Base-by-base conservation (phyloP, 2,888 invertebrate species). In the Rhopalosiphum nymphaeae region DNA sequence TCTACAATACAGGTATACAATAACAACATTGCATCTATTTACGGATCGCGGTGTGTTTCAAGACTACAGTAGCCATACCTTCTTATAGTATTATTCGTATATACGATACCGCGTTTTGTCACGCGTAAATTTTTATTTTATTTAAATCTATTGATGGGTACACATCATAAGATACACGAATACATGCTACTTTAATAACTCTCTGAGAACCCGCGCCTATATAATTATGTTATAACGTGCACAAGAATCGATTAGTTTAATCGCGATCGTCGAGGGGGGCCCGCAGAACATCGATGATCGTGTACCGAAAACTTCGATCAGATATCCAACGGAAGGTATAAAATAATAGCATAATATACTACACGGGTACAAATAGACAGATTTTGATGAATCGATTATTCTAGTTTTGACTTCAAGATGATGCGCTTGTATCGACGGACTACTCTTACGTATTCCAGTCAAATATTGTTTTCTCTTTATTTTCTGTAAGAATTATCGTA, bases 351-450 rank as follows among this genome's bases (percentile, higher is more conserved):
- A 57, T 53, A 26, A 26, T 26, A 26, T 57, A 26, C 57, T 57
- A 26, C 57, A 57, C 57, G 1, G 57, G 26, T 26, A 78, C 78
- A 78, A 36, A 91, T 36, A n/a, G 36, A 91, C 36, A 26, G 49
- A n/a, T n/a, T 61, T 67, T 91, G 36, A 78, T 91, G 36, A 53
- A 91, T 91, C 26, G 91, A 91, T 78, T 78, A 53, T 91, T 46
- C 10, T n/a, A 13, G 67, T 90, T 67, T 67, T 25, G 25, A 49
- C 5, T 57, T 29, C 46, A 26, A 86, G 29, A 86, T 46, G 29
- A 44, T 46, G 5, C 9, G 36, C 7, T 10, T 42, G 16, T 29
- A 7, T 29, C 3, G 78, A 36, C 78, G 78, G 36, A 21, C 36
- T 10, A 21, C 36, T 42, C 78, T 78, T 36, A 21, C 21, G 9